These are phyloP conservation scores for Mormyrops attenuatus DNA, from an alignment of 2,797 vertebrate genomes.

Conservation along the genomic window DNA sequence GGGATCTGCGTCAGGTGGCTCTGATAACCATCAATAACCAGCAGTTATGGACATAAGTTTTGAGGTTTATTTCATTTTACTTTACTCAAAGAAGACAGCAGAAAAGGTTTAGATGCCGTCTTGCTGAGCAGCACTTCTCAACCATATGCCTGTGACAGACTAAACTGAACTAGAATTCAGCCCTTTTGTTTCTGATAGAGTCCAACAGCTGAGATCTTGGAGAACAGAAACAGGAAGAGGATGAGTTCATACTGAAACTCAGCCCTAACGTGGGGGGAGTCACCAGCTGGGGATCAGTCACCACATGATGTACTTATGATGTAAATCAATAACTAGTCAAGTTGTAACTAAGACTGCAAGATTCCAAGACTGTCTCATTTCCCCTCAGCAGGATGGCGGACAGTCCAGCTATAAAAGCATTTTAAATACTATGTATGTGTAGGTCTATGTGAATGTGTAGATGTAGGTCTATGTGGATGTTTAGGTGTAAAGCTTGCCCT, in stretches of 20 bases:
- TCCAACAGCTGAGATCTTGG: not conserved
- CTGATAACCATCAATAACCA: not conserved
- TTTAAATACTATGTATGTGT: not conserved
- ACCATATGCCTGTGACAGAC: not conserved
- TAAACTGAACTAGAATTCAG: not conserved
- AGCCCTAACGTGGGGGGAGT: not conserved
- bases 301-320: not conserved
- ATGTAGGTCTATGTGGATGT: constrained; percentile 37
- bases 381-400: not conserved
- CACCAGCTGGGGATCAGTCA: not conserved
- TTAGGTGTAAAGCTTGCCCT: constrained; percentile 51
- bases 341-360: not conserved
- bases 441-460: constrained; percentile 22
- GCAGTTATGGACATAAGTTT: not conserved
- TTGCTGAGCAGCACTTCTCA: not conserved
- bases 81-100: not conserved
- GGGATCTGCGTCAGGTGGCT: not conserved
- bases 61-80: not conserved
- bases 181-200: not conserved
- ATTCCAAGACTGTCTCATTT: not conserved
- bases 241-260: not conserved
- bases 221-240: not conserved
- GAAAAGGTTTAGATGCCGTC: not conserved
- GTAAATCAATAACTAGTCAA: not conserved
- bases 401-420: constrained; percentile 3